A percentile compares a stretch with the other conserved stretches of the same genome.
These are phyloP conservation scores for Alviniconcha marisindica DNA, from an alignment of 1,140 invertebrate genomes.

Conservation along the genomic window DNA sequence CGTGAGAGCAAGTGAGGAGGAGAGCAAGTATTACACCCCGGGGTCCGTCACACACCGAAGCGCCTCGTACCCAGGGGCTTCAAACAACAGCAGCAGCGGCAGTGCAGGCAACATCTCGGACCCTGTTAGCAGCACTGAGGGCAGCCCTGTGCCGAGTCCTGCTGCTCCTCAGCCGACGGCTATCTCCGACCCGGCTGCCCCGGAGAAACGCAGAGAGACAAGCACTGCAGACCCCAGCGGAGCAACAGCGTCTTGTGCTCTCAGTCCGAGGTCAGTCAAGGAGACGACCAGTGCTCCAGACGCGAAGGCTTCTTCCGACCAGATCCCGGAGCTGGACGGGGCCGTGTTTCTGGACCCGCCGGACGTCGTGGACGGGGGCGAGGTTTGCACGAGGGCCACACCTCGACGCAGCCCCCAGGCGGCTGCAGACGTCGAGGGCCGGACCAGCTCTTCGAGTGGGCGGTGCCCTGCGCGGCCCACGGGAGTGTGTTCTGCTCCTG, in stretches of 20 bases:
- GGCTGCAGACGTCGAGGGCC: constrained; percentile 4
- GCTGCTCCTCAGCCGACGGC: background rate
- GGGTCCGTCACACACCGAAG: background rate
- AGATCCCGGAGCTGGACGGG: background rate
- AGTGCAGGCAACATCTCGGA: background rate
- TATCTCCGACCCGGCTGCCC: too few relatives aligned
- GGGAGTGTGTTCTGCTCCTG: constrained; percentile 29
- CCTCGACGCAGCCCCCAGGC: background rate
- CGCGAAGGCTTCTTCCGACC: background rate
- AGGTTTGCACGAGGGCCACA: background rate
- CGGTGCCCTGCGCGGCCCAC: constrained; percentile 30
- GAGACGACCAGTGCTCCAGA: background rate
- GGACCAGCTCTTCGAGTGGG: constrained; percentile 29
- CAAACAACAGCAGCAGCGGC: background rate
- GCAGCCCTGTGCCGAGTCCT: background rate
- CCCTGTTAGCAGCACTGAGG: background rate
- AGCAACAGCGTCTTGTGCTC: too few relatives aligned
- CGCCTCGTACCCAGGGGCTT: constrained; percentile 5
- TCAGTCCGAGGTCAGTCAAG: background rate
- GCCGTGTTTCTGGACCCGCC: background rate
- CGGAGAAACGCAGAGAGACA: too few relatives aligned
- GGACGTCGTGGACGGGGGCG: background rate
- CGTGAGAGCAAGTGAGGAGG: background rate
- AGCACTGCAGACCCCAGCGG: too few relatives aligned
- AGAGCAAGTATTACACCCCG: background rate